Evolutionary conservation across 1,140 invertebrate genomes (phyloP), one percentile per base, ranked within the genome.

Genomic region (Helicoverpa zea): DNA sequence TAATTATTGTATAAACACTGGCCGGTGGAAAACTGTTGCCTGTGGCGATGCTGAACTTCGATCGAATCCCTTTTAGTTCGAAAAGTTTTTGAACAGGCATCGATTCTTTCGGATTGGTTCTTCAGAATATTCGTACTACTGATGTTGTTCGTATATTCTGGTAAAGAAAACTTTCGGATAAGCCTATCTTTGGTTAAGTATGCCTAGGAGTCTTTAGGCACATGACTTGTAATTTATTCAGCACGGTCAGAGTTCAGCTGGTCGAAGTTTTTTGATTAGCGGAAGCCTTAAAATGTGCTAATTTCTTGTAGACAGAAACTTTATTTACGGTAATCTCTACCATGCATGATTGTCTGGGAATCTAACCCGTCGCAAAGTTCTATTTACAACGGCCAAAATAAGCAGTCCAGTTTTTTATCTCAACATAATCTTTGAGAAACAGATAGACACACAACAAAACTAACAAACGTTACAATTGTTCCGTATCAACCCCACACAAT

Each of bases 1-100:
- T 76, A 76, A 76, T 76, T 76, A 76, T 12, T 35, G 59, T 63
- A 76, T 64, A 76, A 76, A 76, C 74, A 76, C 64, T 76, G 56
- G 74, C 23, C 30, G 18, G 56, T 23, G 14, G 74, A 29, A 76
- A 76, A 76, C 73, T 59, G 73, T 64, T 49, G 23, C 35, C 29
- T 23, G 59, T 52, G 11, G 18, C 7, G 1, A 43, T 58, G 52
- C 52, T 16, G 13, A 63, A 76, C 74, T 64, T 52, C 54, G 70
- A 73, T 73, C 23, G 23, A 30, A 58, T 47, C 49, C 47, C 35
- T 76, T 73, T 76, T 63, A 52, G 74, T 76, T 59, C 0, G 14
- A 61, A 51, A 72, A 72, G 49, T 72, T 72, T 47, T 51, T 64
- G 10, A 51, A 30, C 56, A n/a, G 43, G 12, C 59, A 23, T 51